These are phyloP conservation scores for Garra rufa DNA, from an alignment of 2,113 vertebrate genomes.

Conservation along the genomic window DNA sequence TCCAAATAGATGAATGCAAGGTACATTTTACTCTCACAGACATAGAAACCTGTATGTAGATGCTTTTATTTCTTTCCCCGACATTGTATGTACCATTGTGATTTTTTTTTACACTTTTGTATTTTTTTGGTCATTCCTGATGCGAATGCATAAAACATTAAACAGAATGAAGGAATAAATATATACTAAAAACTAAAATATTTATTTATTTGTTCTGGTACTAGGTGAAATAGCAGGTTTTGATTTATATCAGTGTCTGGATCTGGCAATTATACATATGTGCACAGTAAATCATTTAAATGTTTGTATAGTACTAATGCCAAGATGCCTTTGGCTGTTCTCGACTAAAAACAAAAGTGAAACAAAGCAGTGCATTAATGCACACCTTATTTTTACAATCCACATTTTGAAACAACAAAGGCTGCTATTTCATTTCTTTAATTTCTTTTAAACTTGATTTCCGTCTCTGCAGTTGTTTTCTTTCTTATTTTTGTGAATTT, in stretches of 20 bases:
- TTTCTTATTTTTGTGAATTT: slow-evolving; percentile 13
- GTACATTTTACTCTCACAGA: slow-evolving; percentile 95
- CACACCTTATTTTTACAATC: slow-evolving; percentile 53
- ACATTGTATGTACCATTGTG: slow-evolving; percentile 71
- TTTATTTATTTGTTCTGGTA: slow-evolving; percentile 61
- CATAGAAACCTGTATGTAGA: slow-evolving; percentile 98
- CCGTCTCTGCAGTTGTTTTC: background rate
- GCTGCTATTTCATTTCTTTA: slow-evolving; percentile 73
- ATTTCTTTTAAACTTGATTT: slow-evolving; percentile 20
- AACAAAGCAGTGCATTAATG: background rate
- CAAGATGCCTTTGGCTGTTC: slow-evolving; percentile 42
- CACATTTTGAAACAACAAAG: slow-evolving; percentile 64
- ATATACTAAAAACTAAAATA: too few relatives aligned
- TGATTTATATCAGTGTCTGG: slow-evolving; percentile 45
- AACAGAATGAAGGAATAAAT: slow-evolving; percentile 60
- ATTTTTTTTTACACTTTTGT: slow-evolving; percentile 65
- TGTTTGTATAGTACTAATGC: background rate
- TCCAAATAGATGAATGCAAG: slow-evolving; percentile 98
- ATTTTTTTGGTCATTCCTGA: slow-evolving; percentile 61
- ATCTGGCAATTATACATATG: background rate
- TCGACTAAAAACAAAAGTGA: background rate
- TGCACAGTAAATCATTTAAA: background rate
- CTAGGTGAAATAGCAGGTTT: slow-evolving; percentile 81
- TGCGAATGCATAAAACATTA: slow-evolving; percentile 55
- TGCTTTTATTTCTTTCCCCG: slow-evolving; percentile 48